Conservation (phyloP, 30 jellyfish, hydroid and myxozoan species). For the Turritopsis dohrnii region DNA sequence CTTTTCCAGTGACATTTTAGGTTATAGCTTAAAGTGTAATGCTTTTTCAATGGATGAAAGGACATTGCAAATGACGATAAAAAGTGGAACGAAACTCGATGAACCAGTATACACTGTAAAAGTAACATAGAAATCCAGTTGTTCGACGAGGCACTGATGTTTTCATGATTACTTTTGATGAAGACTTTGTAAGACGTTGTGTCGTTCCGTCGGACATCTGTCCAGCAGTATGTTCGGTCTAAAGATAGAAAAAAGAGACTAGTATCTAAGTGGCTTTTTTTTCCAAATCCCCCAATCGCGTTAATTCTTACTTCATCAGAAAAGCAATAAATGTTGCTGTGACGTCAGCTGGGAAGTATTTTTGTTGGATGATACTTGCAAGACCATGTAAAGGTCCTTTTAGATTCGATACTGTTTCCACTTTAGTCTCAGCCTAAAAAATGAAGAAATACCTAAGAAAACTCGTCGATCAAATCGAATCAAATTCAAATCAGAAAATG, state of each 20-base stretch:
- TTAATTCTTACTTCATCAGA: conserved; percentile 41
- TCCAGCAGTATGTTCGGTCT: conserved; percentile 50
- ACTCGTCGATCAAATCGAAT: too few species aligned
- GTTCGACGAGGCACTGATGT: neutral
- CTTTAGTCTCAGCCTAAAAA: conserved; percentile 60
- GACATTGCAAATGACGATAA: too few species aligned
- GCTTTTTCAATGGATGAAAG: too few species aligned
- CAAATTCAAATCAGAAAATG: too few species aligned
- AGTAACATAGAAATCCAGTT: neutral
- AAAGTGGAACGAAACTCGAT: neutral
- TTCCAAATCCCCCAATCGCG: too few species aligned
- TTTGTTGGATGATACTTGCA: conserved; percentile 49
- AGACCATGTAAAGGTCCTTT: conserved; percentile 67
- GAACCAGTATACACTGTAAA: neutral
- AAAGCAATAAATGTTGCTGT: conserved; percentile 55
- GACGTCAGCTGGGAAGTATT: conserved; percentile 54
- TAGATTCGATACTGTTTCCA: conserved; percentile 37
- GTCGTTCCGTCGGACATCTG: conserved; percentile 36
- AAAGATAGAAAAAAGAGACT: neutral
- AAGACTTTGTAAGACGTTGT: conserved; percentile 42
- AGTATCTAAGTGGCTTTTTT: too few species aligned
- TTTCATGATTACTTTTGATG: conserved; percentile 24
- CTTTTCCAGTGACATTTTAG: too few species aligned
- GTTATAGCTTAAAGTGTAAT: too few species aligned
- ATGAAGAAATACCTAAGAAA: neutral